Conservation (phyloP, 2,797 vertebrate species). For the Petrocephalus schoutedeni region DNA sequence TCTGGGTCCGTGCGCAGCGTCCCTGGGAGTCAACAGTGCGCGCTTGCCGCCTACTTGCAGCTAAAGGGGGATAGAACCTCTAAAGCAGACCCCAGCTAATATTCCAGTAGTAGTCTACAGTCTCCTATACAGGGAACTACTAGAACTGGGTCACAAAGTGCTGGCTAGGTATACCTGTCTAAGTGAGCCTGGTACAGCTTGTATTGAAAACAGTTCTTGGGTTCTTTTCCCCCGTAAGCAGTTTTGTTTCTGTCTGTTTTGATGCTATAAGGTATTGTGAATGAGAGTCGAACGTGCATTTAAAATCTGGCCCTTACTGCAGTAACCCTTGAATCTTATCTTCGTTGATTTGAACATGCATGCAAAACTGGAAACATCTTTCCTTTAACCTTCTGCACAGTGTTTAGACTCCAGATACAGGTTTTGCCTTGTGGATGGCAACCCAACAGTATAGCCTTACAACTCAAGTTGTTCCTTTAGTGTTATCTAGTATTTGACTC, state of each 20-base stretch:
- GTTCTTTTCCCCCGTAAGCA: background rate
- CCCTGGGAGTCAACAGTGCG: background rate
- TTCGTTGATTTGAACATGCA: background rate
- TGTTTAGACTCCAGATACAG: background rate
- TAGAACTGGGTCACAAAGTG: background rate
- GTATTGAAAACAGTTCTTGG: background rate
- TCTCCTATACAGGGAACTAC: background rate
- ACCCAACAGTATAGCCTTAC: background rate
- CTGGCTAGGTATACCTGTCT: background rate
- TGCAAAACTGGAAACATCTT: background rate
- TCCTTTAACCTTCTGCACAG: background rate
- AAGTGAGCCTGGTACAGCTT: background rate
- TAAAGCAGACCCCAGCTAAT: background rate
- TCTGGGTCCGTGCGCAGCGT: background rate
- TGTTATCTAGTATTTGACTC: background rate
- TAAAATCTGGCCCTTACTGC: background rate
- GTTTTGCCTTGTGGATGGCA: background rate
- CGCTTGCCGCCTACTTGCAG: background rate
- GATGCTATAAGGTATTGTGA: background rate
- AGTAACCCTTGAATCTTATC: background rate
- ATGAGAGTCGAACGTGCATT: background rate
- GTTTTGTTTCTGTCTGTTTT: background rate
- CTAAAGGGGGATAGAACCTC: background rate
- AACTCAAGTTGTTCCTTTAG: background rate
- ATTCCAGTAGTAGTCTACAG: background rate